phyloP scores from a whole-genome alignment of 1,140 invertebrate genomes.

The Drosophila lacertosa region DNA sequence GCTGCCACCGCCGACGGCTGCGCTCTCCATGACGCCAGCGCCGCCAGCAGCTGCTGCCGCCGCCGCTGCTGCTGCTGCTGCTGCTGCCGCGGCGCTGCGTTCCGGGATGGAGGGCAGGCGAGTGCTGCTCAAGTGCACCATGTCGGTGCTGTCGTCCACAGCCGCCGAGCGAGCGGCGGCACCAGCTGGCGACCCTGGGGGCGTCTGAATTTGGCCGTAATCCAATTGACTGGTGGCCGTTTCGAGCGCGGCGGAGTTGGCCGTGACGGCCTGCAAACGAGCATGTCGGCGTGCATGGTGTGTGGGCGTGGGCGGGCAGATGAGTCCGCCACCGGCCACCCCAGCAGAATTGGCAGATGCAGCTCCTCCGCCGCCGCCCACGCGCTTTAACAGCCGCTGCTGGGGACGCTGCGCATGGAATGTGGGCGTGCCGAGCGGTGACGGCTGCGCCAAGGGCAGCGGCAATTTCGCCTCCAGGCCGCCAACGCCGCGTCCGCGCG shows the following conservation, averaged over 20 bases:
- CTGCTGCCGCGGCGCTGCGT: conserved; percentile 84
- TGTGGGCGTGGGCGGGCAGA: conserved; percentile 92
- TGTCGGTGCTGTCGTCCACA: conserved; percentile 84
- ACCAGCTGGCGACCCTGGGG: conserved; percentile 37
- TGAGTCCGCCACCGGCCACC: conserved; percentile 43
- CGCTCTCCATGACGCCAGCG: conserved; percentile 59
- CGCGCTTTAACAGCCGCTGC: conserved; percentile 86
- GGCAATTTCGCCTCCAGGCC: conserved; percentile 50
- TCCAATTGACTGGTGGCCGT: conserved; percentile 76
- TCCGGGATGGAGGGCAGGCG: conserved; percentile 93
- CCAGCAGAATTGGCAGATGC: not conserved
- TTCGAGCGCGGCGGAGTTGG: conserved; percentile 51
- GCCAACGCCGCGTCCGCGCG: conserved; percentile 60
- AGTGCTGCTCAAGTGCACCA: conserved; percentile 90
- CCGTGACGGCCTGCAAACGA: conserved; percentile 70
- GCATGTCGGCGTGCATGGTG: conserved; percentile 88
- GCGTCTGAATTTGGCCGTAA: conserved; percentile 56
- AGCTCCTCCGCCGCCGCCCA: conserved; percentile 84
- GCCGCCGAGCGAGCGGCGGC: conserved; percentile 1
- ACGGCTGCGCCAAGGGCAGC: conserved; percentile 20
- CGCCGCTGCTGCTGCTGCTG: conserved; percentile 50
- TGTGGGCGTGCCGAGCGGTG: conserved; percentile 46
- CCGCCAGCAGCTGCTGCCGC: conserved; percentile 39
- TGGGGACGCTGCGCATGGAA: conserved; percentile 85
- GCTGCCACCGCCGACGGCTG: conserved; percentile 84